phyloP scores from a whole-genome alignment of 2,888 invertebrate species.

The Tetheella fluctuosa region DNA sequence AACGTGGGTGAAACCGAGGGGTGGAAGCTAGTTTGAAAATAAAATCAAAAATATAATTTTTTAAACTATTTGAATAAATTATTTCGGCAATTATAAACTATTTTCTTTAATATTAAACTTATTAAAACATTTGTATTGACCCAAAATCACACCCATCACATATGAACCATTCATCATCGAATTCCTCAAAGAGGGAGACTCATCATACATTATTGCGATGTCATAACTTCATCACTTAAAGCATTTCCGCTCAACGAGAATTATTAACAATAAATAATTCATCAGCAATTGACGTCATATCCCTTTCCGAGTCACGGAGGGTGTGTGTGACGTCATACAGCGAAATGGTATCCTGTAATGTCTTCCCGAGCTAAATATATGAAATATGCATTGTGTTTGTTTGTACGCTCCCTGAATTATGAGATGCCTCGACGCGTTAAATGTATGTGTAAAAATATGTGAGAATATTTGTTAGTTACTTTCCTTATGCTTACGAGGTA shows the following conservation, averaged over 20 bases:
- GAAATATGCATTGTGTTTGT: conserved; percentile 27
- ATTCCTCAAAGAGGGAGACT: too few relatives aligned
- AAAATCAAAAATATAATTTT: too few relatives aligned
- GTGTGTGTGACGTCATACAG: conserved; percentile 32
- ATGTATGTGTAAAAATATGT: background rate
- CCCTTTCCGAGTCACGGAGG: conserved; percentile 16
- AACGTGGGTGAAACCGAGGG: too few relatives aligned
- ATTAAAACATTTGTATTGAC: too few relatives aligned
- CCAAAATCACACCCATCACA: too few relatives aligned
- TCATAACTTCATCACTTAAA: background rate
- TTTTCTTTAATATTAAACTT: too few relatives aligned
- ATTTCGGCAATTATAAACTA: too few relatives aligned
- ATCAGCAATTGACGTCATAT: conserved; percentile 19
- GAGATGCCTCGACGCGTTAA: background rate
- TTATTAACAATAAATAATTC: conserved; percentile 18
- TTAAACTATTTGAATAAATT: too few relatives aligned
- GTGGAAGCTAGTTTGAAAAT: too few relatives aligned
- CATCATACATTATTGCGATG: background rate
- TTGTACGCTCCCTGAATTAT: conserved; percentile 20
- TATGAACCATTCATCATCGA: too few relatives aligned
- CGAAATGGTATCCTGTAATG: conserved; percentile 33
- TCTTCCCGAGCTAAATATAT: conserved; percentile 25
- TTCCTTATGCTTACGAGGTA: background rate
- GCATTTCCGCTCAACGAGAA: conserved; percentile 10
- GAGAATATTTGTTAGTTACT: background rate